Conservation (phyloP, 2,113 vertebrate species). For the Mugil cephalus region DNA sequence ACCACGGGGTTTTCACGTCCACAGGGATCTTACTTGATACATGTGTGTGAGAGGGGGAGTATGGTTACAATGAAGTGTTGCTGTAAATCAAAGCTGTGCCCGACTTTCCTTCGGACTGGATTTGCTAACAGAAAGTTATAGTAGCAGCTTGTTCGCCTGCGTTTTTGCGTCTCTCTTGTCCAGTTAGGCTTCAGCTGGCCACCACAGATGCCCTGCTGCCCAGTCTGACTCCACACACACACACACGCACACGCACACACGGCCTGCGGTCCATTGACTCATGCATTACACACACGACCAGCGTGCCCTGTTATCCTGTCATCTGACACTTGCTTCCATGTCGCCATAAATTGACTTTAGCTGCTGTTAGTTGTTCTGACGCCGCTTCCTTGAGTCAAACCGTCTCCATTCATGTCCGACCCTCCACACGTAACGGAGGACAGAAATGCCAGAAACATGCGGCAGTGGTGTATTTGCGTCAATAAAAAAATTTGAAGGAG, state of each 20-base stretch:
- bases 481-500: too few relatives aligned
- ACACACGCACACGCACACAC: conserved; percentile 3
- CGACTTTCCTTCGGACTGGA: not conserved
- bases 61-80: not conserved
- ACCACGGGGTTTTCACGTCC: conserved; percentile 3
- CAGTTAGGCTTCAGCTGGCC: conserved; percentile 16
- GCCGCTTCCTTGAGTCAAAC: not conserved
- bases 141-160: not conserved
- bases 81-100: not conserved
- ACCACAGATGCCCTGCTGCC: conserved; percentile 29
- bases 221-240: conserved; percentile 19
- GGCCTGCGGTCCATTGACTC: too few relatives aligned
- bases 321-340: conserved; percentile 14
- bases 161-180: conserved; percentile 21
- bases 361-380: not conserved
- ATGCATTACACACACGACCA: conserved; percentile 14
- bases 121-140: not conserved
- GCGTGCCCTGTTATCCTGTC: conserved; percentile 34
- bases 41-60: not conserved
- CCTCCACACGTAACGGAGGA: not conserved
- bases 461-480: too few relatives aligned
- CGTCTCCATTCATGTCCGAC: not conserved
- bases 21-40: not conserved
- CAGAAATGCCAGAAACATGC: too few relatives aligned
- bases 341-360: not conserved